Evolutionary conservation across 2,797 vertebrate species (phyloP).

Genomic region (Pygocentrus nattereri): DNA sequence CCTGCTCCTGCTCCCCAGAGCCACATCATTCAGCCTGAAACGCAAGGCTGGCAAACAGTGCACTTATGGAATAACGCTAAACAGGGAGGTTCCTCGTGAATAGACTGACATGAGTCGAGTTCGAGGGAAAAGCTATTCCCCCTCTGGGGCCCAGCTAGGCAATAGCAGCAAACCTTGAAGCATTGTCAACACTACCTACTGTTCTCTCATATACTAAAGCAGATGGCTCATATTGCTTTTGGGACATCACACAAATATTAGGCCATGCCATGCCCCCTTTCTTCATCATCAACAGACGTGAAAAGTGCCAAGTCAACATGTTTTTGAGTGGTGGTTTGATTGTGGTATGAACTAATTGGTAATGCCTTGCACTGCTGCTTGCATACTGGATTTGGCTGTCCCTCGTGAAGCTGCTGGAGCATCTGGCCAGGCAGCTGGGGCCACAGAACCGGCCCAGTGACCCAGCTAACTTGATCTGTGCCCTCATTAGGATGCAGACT

Average conservation of each 20-base stretch:
- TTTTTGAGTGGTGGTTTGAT: background rate
- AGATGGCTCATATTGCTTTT: constrained; percentile 10
- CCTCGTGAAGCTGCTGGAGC: constrained; percentile 3
- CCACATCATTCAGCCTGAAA: constrained; percentile 32
- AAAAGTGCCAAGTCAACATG: background rate
- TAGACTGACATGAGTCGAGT: constrained; percentile 26
- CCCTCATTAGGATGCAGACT: constrained; percentile 37
- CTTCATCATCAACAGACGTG: background rate
- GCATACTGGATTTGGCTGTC: constrained; percentile 13
- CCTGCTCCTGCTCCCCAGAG: constrained; percentile 44
- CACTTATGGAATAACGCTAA: constrained; percentile 4
- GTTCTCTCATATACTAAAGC: background rate
- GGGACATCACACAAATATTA: background rate
- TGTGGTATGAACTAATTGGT: background rate
- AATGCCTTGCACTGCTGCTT: constrained; percentile 5
- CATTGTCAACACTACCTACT: background rate
- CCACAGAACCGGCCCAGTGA: constrained; percentile 28
- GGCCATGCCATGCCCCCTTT: background rate
- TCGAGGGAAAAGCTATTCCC: background rate
- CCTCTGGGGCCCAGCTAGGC: background rate
- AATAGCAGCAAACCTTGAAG: background rate
- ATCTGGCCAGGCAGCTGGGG: constrained; percentile 41
- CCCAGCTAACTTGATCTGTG: constrained; percentile 12
- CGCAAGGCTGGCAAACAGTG: constrained; percentile 3
- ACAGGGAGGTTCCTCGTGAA: constrained; percentile 7